Percentiles rank a stretch among this genome's conserved stretches.
These are phyloP conservation scores for Anas platyrhynchos DNA, from an alignment of 2,113 vertebrate species.

Conservation along the genomic window DNA sequence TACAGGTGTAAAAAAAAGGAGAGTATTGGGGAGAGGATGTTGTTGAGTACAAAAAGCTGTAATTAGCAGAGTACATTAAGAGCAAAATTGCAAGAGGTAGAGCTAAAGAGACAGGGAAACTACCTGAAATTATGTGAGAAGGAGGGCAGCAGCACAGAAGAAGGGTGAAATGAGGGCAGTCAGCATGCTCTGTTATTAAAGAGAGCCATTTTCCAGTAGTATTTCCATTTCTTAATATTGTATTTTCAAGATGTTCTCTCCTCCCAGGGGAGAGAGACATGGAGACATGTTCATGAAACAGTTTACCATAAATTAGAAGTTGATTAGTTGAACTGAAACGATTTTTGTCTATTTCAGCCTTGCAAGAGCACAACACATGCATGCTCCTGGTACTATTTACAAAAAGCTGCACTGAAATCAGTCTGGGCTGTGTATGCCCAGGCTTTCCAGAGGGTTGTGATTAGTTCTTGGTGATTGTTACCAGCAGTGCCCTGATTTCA, in stretches of 20 bases:
- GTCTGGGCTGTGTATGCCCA: neutral
- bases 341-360: neutral
- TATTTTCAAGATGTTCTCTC: neutral
- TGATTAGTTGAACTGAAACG: neutral
- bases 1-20: neutral
- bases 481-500: neutral
- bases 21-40: neutral
- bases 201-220: neutral
- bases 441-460: neutral
- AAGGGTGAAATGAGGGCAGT: neutral
- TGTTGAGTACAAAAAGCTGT: neutral
- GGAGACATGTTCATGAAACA: neutral
- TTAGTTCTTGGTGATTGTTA: neutral
- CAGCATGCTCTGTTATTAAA: neutral
- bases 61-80: neutral
- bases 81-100: neutral
- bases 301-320: neutral
- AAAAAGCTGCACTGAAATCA: neutral
- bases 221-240: neutral
- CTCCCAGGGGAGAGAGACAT: neutral
- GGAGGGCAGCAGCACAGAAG: neutral
- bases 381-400: neutral
- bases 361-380: neutral
- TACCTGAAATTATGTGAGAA: neutral
- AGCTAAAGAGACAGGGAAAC: neutral